Percentiles rank a stretch among this genome's conserved stretches.
Evolutionary conservation across 2,113 vertebrate species (phyloP).

Genomic region (Pelecanoides urinatrix): DNA sequence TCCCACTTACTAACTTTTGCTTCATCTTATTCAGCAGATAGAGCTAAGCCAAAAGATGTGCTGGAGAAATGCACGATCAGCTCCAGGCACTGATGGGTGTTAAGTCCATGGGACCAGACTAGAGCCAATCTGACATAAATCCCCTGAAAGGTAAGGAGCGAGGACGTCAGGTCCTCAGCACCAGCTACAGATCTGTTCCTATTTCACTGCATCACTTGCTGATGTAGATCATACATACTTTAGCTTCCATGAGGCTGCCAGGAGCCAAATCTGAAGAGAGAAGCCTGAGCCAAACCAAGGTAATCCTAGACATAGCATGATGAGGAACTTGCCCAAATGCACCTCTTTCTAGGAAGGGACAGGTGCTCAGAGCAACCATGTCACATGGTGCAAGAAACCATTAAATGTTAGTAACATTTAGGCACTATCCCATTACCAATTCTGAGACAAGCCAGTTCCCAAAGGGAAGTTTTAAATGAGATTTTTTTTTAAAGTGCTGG

Average conservation of each 20-base stretch:
- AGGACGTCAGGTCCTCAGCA: not conserved
- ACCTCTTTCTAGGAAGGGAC: not conserved
- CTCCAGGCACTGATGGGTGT: not conserved
- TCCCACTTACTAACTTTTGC: not conserved
- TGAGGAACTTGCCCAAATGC: not conserved
- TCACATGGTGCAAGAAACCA: not conserved
- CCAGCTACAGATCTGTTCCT: not conserved
- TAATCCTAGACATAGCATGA: not conserved
- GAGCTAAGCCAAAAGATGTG: not conserved
- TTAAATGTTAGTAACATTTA: not conserved
- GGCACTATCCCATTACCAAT: not conserved
- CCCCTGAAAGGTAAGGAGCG: not conserved
- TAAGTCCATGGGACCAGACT: not conserved
- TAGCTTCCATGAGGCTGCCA: not conserved
- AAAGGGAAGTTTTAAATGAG: not conserved
- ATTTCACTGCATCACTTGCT: not conserved
- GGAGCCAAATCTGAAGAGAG: not conserved
- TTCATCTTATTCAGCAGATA: not conserved
- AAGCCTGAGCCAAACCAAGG: not conserved
- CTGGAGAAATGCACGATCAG: not conserved
- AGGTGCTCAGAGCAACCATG: not conserved
- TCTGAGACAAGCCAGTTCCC: not conserved
- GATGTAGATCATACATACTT: not conserved
- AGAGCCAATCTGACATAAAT: not conserved
- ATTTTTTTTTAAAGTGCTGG: not conserved